phyloP scores from a whole-genome alignment of 2,113 vertebrate genomes.

The Rattus rattus region DNA sequence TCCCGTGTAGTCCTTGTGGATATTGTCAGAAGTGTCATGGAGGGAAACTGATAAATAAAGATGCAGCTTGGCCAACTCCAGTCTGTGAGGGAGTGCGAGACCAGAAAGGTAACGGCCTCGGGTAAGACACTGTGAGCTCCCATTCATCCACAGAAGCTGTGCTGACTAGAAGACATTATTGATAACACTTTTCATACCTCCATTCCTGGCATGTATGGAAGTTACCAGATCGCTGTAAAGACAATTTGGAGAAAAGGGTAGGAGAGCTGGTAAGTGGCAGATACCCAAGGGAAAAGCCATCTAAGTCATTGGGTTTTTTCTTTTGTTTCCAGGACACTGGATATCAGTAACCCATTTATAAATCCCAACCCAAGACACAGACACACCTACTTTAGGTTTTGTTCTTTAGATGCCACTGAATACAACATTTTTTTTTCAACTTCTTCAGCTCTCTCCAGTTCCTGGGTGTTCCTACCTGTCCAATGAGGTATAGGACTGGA shows the following conservation, averaged over 20 bases:
- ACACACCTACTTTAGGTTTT: neutral
- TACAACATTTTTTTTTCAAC: neutral
- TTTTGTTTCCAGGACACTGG: conserved; percentile 27
- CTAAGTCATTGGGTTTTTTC: conserved; percentile 4
- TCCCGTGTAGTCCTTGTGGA: neutral
- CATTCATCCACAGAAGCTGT: neutral
- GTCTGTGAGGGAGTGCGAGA: neutral
- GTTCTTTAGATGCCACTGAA: neutral
- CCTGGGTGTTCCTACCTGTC: neutral
- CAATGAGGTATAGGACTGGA: neutral
- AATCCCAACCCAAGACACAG: neutral
- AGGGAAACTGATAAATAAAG: conserved; percentile 38
- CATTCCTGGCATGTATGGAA: neutral
- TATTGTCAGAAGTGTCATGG: neutral
- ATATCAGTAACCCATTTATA: conserved; percentile 42
- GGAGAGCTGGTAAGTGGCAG: conserved; percentile 20
- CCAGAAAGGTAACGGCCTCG: neutral
- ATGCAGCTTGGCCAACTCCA: neutral
- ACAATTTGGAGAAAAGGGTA: conserved; percentile 6
- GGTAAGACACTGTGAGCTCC: neutral
- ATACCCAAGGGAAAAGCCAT: conserved; percentile 36
- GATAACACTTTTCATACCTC: neutral
- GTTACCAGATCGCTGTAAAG: conserved; percentile 15
- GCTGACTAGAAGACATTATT: neutral
- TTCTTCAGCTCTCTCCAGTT: neutral